Conservation (phyloP, 2,888 invertebrate species). For the Cancer borealis region DNA sequence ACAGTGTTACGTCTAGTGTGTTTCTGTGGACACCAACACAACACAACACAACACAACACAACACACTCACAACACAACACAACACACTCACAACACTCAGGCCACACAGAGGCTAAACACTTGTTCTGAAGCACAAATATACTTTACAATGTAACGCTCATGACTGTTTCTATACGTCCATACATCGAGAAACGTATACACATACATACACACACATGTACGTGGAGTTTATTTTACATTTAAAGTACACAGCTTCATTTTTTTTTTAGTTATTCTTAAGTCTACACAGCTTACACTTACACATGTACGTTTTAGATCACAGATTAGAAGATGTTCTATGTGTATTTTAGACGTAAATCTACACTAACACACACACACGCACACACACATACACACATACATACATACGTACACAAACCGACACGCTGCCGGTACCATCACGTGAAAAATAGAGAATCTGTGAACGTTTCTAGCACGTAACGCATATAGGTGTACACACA, state of each 20-base stretch:
- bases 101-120: neutral
- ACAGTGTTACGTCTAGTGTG: neutral
- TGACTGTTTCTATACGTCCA: neutral
- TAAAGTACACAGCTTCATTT: neutral
- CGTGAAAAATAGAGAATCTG: neutral
- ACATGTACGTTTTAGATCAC: conserved; percentile 21
- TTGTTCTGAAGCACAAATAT: neutral
- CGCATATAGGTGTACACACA: neutral
- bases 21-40: neutral
- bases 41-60: neutral
- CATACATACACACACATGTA: neutral
- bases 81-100: neutral
- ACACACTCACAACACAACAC: neutral
- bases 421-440: neutral
- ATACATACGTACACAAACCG: neutral
- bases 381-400: neutral
- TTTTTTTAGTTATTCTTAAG: neutral
- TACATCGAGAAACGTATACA: neutral
- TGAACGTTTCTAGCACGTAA: neutral
- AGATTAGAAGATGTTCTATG: neutral
- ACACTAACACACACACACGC: neutral
- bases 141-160: neutral
- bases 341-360: neutral
- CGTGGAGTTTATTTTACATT: neutral
- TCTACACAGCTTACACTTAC: neutral